These are phyloP conservation scores for Drosophila ohnishii DNA, from an alignment of 1,140 invertebrate species.

Conservation along the genomic window DNA sequence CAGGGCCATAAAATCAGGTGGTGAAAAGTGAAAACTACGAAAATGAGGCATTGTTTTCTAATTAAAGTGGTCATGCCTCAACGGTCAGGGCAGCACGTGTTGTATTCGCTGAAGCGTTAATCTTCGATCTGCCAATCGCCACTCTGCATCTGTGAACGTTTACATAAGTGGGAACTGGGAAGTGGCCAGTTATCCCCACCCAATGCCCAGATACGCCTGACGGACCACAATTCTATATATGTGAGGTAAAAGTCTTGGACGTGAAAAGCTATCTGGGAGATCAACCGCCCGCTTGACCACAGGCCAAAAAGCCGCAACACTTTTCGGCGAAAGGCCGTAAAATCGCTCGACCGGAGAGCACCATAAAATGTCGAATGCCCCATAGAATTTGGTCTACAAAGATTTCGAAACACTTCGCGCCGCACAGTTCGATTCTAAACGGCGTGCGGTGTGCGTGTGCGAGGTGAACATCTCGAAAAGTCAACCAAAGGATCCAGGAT, in stretches of 20 bases:
- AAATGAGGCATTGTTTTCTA: slow-evolving; percentile 19
- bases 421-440: slow-evolving; percentile 68
- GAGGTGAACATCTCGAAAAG: slow-evolving; percentile 3
- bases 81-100: slow-evolving; percentile 24
- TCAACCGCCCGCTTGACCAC: slow-evolving; percentile 40
- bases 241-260: slow-evolving; percentile 40
- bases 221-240: slow-evolving; percentile 15
- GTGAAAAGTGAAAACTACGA: slow-evolving; percentile 58
- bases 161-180: slow-evolving; percentile 37
- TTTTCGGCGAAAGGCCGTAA: slow-evolving; percentile 76
- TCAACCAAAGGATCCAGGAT: slow-evolving; percentile 34
- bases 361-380: slow-evolving; percentile 70
- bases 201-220: slow-evolving; percentile 43
- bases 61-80: slow-evolving; percentile 47
- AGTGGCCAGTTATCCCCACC: slow-evolving; percentile 21
- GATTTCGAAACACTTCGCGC: slow-evolving; percentile 26
- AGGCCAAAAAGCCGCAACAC: slow-evolving; percentile 45
- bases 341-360: slow-evolving; percentile 68
- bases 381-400: slow-evolving; percentile 60
- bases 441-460: slow-evolving; percentile 57
- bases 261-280: slow-evolving; percentile 41
- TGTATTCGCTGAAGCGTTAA: slow-evolving; percentile 21
- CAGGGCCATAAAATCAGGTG: slow-evolving; percentile 14
- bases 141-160: slow-evolving; percentile 14
- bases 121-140: slow-evolving; percentile 20